phyloP scores from a whole-genome alignment of 2,113 vertebrate species.

The Probosciger aterrimus region DNA sequence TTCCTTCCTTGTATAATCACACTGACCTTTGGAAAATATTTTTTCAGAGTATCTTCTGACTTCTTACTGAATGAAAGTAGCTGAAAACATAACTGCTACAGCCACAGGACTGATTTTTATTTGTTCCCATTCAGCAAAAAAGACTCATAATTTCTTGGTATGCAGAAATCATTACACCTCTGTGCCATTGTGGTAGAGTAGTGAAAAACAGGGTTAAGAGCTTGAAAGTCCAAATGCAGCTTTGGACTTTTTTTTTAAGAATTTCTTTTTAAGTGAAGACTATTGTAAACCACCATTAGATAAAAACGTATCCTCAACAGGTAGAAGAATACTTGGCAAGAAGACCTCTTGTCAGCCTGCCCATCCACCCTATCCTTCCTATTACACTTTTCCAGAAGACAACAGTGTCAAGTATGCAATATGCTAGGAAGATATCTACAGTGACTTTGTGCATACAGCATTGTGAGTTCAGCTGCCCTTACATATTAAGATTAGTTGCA shows the following conservation, averaged over 20 bases:
- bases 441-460: not conserved
- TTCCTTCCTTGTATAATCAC: not conserved
- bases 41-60: not conserved
- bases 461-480: not conserved
- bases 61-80: not conserved
- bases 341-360: fast-evolving
- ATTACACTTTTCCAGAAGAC: not conserved
- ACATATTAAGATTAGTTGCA: not conserved
- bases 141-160: not conserved
- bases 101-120: not conserved
- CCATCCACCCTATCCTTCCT: not conserved
- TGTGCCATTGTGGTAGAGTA: not conserved
- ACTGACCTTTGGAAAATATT: not conserved
- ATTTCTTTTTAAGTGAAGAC: not conserved
- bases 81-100: not conserved
- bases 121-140: not conserved
- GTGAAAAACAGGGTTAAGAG: not conserved
- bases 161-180: not conserved
- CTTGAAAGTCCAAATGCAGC: not conserved
- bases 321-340: not conserved
- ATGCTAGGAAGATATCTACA: not conserved
- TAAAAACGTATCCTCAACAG: not conserved
- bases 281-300: not conserved
- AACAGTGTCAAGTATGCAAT: not conserved
- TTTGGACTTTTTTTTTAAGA: not conserved